Evolutionary conservation across 2,797 vertebrate species (phyloP).

Genomic region (Lacerta bilineata): DNA sequence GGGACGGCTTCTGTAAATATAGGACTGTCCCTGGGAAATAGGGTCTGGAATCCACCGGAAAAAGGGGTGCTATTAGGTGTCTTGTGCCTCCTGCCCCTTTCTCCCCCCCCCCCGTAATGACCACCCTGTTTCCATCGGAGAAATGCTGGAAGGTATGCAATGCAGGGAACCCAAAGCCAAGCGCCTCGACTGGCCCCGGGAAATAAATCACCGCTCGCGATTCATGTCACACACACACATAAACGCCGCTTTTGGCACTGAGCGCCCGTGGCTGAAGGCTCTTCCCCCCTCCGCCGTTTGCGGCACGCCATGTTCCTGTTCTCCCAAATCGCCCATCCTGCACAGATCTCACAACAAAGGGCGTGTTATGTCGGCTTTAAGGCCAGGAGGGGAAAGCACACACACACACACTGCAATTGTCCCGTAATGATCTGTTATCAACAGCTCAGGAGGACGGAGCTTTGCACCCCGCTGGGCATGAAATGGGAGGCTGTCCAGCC

Average conservation of each 20-base stretch:
- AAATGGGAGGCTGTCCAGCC: background rate
- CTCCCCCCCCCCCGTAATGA: too few species aligned
- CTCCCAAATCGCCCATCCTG: background rate
- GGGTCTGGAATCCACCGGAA: too few species aligned
- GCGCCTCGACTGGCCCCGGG: background rate
- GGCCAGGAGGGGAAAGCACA: too few species aligned
- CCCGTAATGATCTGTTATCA: background rate
- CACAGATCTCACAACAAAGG: slow-evolving; percentile 6
- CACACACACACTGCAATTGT: background rate
- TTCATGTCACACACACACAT: background rate
- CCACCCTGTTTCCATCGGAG: too few species aligned
- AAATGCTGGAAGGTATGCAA: too few species aligned
- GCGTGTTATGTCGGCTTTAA: background rate
- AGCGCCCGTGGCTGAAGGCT: background rate
- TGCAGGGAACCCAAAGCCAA: background rate
- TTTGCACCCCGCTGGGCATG: background rate
- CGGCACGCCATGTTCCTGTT: background rate
- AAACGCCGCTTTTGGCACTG: background rate
- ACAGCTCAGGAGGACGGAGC: background rate
- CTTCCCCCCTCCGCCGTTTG: background rate
- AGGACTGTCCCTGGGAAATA: too few species aligned
- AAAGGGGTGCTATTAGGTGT: too few species aligned
- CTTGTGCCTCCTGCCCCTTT: too few species aligned
- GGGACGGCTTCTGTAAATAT: too few species aligned
- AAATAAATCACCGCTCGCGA: background rate